Conservation (phyloP, 2,113 vertebrate species). For the Syngnathus typhle region DNA sequence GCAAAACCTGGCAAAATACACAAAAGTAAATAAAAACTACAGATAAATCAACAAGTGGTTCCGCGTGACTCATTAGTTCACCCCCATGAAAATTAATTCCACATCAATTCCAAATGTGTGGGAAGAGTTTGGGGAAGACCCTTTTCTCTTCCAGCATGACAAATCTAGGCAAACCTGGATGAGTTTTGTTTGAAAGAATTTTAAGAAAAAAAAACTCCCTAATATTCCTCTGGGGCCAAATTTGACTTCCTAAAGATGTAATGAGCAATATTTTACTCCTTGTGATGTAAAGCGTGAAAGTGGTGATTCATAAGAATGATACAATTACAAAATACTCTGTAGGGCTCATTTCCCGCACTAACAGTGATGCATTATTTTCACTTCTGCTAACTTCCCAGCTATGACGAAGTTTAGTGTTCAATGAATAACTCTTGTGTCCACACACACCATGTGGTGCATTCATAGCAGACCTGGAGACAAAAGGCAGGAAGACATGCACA, state of each 20-base stretch:
- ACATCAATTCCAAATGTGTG: neutral
- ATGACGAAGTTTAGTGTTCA: slow-evolving; percentile 18
- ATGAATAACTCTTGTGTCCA: slow-evolving; percentile 19
- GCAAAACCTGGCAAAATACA: neutral
- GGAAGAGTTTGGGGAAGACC: slow-evolving; percentile 5
- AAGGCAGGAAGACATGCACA: neutral
- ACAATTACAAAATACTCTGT: neutral
- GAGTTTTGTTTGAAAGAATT: neutral
- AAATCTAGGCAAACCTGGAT: neutral
- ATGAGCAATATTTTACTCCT: neutral
- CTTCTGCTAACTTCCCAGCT: slow-evolving; percentile 9
- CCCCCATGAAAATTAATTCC: neutral
- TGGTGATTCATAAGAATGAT: neutral
- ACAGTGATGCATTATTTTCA: slow-evolving; percentile 9
- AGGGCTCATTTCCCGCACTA: neutral
- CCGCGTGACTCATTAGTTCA: neutral
- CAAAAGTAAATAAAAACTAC: neutral
- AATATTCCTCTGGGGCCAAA: neutral
- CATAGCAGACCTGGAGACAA: neutral
- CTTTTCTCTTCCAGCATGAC: slow-evolving; percentile 2
- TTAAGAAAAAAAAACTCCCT: neutral
- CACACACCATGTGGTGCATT: neutral
- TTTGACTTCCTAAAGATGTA: neutral
- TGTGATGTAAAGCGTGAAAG: neutral
- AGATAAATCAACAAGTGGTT: neutral